phyloP scores from a whole-genome alignment of 35 echinoderm and acorn worm species.

The Heliocidaris erythrogramma region DNA sequence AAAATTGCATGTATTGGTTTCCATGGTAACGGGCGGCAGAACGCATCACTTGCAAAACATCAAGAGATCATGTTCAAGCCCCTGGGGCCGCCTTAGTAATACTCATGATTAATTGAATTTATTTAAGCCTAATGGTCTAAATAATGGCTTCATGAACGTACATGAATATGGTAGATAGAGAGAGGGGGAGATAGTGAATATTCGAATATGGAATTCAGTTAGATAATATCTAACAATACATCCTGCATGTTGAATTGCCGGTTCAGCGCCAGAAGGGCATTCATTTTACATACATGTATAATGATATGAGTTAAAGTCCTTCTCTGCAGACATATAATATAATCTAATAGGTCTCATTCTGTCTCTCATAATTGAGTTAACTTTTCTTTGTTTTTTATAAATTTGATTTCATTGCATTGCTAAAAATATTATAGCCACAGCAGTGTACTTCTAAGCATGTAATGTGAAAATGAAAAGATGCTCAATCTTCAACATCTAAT shows the following conservation, averaged over 20 bases:
- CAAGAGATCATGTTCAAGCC: neutral
- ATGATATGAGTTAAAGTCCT: neutral
- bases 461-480: no score
- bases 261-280: no score
- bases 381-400: no score
- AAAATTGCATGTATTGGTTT: neutral
- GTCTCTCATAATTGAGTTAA: no score
- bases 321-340: no score
- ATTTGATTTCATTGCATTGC: no score
- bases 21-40: neutral
- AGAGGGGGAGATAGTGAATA: neutral
- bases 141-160: neutral
- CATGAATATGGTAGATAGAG: neutral
- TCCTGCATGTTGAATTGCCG: no score
- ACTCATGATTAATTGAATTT: neutral
- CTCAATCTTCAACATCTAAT: no score
- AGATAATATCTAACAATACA: neutral
- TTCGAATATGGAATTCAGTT: neutral
- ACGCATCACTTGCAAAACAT: neutral
- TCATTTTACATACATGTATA: no score
- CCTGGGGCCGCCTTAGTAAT: neutral
- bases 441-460: no score
- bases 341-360: no score
- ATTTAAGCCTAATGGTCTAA: slow-evolving; percentile 6
- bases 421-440: no score